Evolutionary conservation across 1,140 invertebrate genomes (phyloP).

Genomic region (Chymomyza costata): DNA sequence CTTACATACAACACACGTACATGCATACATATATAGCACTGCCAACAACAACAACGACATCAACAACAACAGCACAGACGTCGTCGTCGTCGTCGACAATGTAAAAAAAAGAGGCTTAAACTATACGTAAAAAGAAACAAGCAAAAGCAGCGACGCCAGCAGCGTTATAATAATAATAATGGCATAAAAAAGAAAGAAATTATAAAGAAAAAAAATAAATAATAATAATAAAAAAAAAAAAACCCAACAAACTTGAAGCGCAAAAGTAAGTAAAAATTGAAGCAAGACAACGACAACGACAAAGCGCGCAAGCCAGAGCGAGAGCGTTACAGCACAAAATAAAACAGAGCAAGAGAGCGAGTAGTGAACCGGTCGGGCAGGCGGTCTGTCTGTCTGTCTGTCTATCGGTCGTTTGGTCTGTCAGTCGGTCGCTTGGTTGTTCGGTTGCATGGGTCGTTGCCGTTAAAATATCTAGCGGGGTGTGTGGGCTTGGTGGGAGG

Average conservation of each 20-base stretch:
- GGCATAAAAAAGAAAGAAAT: neutral
- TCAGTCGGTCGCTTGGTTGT: slow-evolving; percentile 2
- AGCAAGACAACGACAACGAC: slow-evolving; percentile 14
- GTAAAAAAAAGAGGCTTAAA: slow-evolving; percentile 42
- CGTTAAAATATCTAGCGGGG: slow-evolving; percentile 15
- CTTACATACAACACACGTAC: no score
- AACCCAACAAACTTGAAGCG: slow-evolving; percentile 15
- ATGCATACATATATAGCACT: slow-evolving; percentile 21
- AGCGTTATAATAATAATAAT: slow-evolving; percentile 46
- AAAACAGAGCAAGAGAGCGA: slow-evolving; percentile 8
- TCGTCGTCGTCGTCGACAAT: slow-evolving; percentile 31
- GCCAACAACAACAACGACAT: slow-evolving; percentile 4
- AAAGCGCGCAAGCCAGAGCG: slow-evolving; percentile 13
- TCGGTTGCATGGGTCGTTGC: slow-evolving; percentile 20
- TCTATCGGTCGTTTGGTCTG: slow-evolving; percentile 2
- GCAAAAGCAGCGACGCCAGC: slow-evolving; percentile 32
- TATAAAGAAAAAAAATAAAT: neutral
- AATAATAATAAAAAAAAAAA: slow-evolving; percentile 20
- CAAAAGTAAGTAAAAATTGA: slow-evolving; percentile 31
- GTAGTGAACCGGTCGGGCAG: slow-evolving; percentile 7
- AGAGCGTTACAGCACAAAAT: slow-evolving; percentile 11
- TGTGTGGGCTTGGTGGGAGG: slow-evolving; percentile 3
- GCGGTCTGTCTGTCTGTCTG: neutral
- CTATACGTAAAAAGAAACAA: slow-evolving; percentile 43
- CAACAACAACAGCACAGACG: slow-evolving; percentile 18